phyloP scores from a whole-genome alignment of 92 coral and sea anemone genomes.

The Epizoanthus rinbou region DNA sequence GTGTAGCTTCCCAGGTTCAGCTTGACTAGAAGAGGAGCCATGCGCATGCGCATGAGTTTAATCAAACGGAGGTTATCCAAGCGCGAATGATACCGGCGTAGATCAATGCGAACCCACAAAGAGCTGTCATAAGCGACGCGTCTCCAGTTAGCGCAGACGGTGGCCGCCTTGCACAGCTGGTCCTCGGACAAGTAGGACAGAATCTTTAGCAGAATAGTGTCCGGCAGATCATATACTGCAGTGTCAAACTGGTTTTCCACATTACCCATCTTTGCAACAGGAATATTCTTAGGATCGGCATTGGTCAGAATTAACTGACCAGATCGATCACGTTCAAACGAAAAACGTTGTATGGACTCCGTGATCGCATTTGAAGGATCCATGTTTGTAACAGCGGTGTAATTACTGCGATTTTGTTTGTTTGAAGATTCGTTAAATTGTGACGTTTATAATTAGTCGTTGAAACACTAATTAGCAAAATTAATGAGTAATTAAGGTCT shows the following conservation, averaged over 20 bases:
- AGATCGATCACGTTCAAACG: background rate
- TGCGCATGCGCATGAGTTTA: conserved; percentile 66
- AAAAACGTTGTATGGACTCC: background rate
- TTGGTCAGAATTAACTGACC: background rate
- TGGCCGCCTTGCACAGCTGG: conserved; percentile 71
- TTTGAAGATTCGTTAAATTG: background rate
- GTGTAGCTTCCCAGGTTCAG: conserved; percentile 79
- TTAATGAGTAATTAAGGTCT: background rate
- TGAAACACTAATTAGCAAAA: background rate
- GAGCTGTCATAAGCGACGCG: conserved; percentile 86
- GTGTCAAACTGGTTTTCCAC: conserved; percentile 3
- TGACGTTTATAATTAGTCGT: conserved; percentile 3
- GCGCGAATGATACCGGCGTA: conserved; percentile 67
- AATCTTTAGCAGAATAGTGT: conserved; percentile 70
- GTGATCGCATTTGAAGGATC: background rate
- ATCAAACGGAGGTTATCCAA: conserved; percentile 77
- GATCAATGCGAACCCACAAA: conserved; percentile 77
- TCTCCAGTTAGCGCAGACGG: conserved; percentile 79
- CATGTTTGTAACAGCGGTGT: background rate
- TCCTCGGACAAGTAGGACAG: conserved; percentile 66
- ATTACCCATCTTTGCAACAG: background rate
- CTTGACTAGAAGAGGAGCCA: conserved; percentile 68
- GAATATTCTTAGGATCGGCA: background rate
- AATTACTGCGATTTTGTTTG: too few relatives aligned
- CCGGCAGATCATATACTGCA: conserved; percentile 71